phyloP scores from a whole-genome alignment of 2,888 invertebrate species.

The Zhuqinia jingwanae region DNA sequence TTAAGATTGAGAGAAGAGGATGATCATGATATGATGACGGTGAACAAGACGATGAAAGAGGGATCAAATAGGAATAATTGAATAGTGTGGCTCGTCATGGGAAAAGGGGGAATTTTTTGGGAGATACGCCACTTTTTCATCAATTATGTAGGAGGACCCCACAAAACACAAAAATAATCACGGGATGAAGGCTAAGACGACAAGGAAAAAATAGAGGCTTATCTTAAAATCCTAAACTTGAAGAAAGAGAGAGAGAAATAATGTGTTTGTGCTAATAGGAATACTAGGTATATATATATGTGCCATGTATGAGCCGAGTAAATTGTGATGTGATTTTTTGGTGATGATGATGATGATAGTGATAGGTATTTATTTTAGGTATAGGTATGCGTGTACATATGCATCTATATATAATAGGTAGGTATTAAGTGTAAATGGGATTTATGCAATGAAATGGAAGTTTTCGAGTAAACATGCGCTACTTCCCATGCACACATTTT shows the following conservation, averaged over 20 bases:
- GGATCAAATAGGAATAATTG: slow-evolving; percentile 31
- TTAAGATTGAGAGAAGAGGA: slow-evolving; percentile 39
- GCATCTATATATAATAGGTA: too few species aligned
- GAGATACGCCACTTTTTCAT: slow-evolving; percentile 53
- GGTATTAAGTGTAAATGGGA: not conserved
- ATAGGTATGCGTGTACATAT: too few species aligned
- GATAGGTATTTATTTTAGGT: too few species aligned
- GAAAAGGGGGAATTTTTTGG: slow-evolving; percentile 51
- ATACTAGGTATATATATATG: not conserved
- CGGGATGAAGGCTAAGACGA: too few species aligned
- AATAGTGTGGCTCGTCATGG: slow-evolving; percentile 57
- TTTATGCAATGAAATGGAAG: slow-evolving; percentile 29
- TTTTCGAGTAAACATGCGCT: slow-evolving; percentile 18
- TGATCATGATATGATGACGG: too few species aligned
- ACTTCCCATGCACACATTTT: slow-evolving; percentile 1
- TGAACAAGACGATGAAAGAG: not conserved
- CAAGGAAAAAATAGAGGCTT: too few species aligned
- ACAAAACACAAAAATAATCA: slow-evolving; percentile 21
- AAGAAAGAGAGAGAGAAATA: not conserved
- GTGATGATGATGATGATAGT: too few species aligned
- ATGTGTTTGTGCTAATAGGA: too few species aligned
- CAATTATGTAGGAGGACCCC: slow-evolving; percentile 32
- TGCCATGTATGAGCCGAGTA: not conserved
- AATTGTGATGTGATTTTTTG: too few species aligned
- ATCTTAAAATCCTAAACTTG: not conserved